phyloP scores from a whole-genome alignment of 2,888 invertebrate genomes.

The Drosophila acutilabella region DNA sequence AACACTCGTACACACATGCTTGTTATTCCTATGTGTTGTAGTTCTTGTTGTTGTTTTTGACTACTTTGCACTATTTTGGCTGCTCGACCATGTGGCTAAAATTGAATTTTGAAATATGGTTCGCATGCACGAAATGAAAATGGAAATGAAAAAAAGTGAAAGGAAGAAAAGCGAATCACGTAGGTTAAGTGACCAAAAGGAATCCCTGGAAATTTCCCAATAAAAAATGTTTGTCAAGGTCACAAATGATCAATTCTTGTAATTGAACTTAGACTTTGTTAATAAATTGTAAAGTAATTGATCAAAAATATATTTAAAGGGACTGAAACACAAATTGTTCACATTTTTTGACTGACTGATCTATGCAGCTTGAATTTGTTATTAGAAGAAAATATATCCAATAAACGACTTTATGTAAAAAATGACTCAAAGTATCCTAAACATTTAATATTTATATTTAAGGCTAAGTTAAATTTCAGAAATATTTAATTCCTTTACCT shows the following conservation, averaged over 20 bases:
- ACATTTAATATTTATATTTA: too few species aligned
- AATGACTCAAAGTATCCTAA: too few species aligned
- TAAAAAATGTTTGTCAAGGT: slow-evolving; percentile 29
- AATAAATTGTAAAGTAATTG: background rate
- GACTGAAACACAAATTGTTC: too few species aligned
- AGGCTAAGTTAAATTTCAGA: too few species aligned
- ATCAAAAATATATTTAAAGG: too few species aligned
- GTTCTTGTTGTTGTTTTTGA: slow-evolving; percentile 34
- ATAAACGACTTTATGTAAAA: too few species aligned
- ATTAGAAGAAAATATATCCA: too few species aligned
- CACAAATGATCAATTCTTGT: slow-evolving; percentile 4
- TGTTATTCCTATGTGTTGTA: slow-evolving; percentile 50
- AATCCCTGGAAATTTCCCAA: slow-evolving; percentile 12
- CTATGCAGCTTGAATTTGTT: too few species aligned
- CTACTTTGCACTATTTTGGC: slow-evolving; percentile 54
- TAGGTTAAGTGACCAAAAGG: slow-evolving; percentile 48
- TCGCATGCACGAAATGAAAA: slow-evolving; percentile 58
- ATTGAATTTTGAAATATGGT: slow-evolving; percentile 71
- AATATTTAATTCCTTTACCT: too few species aligned
- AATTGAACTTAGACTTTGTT: slow-evolving; percentile 1
- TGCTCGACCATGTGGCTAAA: slow-evolving; percentile 53
- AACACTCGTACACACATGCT: slow-evolving; percentile 9
- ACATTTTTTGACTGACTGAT: too few species aligned
- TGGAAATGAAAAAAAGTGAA: slow-evolving; percentile 1
- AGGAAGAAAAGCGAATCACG: slow-evolving; percentile 16